These are phyloP conservation scores for Megaceryle torquata DNA, from an alignment of 2,113 vertebrate species.

Conservation along the genomic window DNA sequence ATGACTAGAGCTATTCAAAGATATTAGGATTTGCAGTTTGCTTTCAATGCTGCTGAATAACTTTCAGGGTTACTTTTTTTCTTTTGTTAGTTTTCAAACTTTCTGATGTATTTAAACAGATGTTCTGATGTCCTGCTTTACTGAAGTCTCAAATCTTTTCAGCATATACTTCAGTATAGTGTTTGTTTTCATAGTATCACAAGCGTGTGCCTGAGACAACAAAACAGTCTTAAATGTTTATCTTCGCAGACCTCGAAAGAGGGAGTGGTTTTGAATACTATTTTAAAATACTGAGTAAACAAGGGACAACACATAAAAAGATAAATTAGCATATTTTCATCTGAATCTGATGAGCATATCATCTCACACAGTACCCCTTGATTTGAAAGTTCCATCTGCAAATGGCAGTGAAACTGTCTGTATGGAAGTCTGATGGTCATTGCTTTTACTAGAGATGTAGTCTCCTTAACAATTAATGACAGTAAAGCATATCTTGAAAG, in stretches of 20 bases:
- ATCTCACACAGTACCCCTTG: background rate
- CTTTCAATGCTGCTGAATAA: background rate
- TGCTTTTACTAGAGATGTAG: background rate
- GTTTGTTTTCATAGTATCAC: background rate
- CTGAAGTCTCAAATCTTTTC: background rate
- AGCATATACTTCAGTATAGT: background rate
- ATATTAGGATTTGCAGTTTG: constrained; percentile 1
- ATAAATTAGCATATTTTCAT: background rate
- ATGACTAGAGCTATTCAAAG: background rate
- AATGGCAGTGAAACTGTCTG: background rate
- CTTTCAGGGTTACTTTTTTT: background rate
- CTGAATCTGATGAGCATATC: background rate
- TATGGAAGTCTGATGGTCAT: background rate
- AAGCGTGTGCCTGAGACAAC: background rate
- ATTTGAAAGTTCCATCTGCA: background rate
- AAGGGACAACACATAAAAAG: background rate
- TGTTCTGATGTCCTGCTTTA: background rate
- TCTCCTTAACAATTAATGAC: background rate
- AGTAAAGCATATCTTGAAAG: background rate
- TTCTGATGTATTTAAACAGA: constrained; percentile 12
- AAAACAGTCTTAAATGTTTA: background rate
- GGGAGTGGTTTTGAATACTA: background rate
- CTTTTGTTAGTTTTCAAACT: constrained; percentile 2
- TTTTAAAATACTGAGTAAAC: constrained; percentile 27
- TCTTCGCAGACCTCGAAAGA: background rate